Percentiles rank a stretch among this genome's conserved stretches.
Conservation (phyloP, 2,113 vertebrate genomes). For the Halichoeres trimaculatus region DNA sequence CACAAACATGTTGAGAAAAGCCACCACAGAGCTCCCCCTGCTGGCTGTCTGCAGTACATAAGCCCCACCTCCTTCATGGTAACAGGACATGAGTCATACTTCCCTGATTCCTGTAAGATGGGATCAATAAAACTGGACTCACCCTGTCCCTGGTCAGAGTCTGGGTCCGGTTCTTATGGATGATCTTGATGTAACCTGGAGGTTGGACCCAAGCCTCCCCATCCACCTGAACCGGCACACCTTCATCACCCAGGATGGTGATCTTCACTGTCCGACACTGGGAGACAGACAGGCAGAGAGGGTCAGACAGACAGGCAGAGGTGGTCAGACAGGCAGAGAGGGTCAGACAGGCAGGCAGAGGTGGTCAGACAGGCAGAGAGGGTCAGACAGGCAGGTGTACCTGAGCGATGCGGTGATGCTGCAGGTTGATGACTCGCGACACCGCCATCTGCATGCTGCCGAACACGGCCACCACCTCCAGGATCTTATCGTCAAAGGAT, state of each 20-base stretch:
- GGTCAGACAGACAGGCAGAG: background rate
- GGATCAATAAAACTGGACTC: slow-evolving; percentile 25
- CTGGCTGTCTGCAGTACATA: too few species aligned
- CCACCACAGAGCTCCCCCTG: too few species aligned
- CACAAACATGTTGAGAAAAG: too few species aligned
- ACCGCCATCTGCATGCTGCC: slow-evolving; percentile 99
- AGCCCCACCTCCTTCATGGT: too few species aligned
- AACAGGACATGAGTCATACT: too few species aligned
- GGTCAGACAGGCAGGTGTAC: slow-evolving; percentile 64
- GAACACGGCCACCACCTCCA: slow-evolving; percentile 98
- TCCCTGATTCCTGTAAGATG: background rate
- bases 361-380: background rate
- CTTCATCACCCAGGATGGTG: slow-evolving; percentile 95
- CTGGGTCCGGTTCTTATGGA: slow-evolving; percentile 98
- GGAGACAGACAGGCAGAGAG: background rate
- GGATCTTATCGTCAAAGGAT: slow-evolving; percentile 96
- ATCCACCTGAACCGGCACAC: slow-evolving; percentile 97
- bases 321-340: background rate
- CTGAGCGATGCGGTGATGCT: slow-evolving; percentile 98
- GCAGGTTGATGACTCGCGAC: slow-evolving; percentile 95
- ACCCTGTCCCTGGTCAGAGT: slow-evolving; percentile 96
- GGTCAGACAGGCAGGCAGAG: background rate
- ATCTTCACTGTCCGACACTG: slow-evolving; percentile 98
- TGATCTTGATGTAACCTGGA: slow-evolving; percentile 94
- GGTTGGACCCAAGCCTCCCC: slow-evolving; percentile 99